A percentile compares a stretch with the other conserved stretches of the same genome.
phyloP scores from a whole-genome alignment of 2,797 vertebrate species.

The Cetoscarus ocellatus region DNA sequence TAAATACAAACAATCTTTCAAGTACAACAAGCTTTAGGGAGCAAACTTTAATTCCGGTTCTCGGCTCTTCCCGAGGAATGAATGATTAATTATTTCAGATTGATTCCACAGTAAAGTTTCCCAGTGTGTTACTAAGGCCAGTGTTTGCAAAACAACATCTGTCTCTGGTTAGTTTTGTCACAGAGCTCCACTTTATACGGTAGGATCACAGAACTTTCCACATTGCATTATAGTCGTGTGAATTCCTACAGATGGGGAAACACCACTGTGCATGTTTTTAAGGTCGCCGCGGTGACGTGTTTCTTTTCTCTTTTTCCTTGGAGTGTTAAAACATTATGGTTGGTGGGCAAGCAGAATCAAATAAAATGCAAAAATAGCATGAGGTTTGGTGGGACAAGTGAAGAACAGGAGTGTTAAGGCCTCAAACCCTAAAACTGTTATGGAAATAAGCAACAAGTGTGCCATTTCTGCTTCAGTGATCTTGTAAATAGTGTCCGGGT shows the following conservation, averaged over 20 bases:
- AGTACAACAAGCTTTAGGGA: not conserved
- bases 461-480: not conserved
- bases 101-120: slow-evolving; percentile 23
- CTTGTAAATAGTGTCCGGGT: no score
- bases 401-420: not conserved
- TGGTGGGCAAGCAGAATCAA: not conserved
- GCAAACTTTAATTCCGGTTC: not conserved
- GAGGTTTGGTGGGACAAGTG: not conserved
- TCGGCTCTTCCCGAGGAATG: slow-evolving; percentile 1
- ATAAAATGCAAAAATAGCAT: not conserved
- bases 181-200: slow-evolving; percentile 23
- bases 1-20: not conserved
- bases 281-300: not conserved
- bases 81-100: slow-evolving; percentile 15
- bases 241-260: not conserved
- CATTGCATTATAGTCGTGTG: slow-evolving; percentile 4
- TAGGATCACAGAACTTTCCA: slow-evolving; percentile 49
- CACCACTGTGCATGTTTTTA: not conserved
- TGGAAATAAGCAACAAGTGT: slow-evolving; percentile 3
- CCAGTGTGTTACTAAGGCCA: slow-evolving; percentile 60
- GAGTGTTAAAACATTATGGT: not conserved
- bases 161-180: slow-evolving; percentile 56
- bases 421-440: not conserved
- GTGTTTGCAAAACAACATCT: slow-evolving; percentile 79
- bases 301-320: slow-evolving; percentile 14